Evolutionary conservation across 2,113 vertebrate genomes (phyloP).

Genomic region (Pteropus alecto): DNA sequence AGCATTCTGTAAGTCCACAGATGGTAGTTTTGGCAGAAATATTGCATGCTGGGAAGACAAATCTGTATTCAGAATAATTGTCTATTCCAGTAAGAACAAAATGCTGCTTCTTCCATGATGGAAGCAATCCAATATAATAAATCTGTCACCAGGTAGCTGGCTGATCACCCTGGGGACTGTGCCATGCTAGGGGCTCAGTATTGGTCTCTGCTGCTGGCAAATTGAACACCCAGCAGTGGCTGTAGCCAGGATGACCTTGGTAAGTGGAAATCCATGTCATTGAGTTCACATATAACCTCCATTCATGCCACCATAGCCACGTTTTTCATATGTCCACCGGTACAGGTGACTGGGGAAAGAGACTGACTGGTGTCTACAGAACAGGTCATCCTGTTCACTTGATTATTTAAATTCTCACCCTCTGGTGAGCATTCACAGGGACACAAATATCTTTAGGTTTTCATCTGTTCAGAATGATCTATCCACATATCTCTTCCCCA

Average conservation of each 20-base stretch:
- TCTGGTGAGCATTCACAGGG: background rate
- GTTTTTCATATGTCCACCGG: background rate
- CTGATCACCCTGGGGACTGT: background rate
- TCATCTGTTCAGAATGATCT: background rate
- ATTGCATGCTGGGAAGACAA: constrained; percentile 9
- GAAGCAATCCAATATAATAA: background rate
- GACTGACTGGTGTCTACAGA: background rate
- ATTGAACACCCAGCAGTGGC: background rate
- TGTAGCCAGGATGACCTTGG: background rate
- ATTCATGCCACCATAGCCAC: background rate
- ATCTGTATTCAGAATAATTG: background rate
- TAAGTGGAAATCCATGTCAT: background rate
- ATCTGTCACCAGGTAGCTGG: background rate
- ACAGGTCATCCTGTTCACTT: background rate
- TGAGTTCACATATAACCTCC: background rate
- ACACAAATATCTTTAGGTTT: background rate
- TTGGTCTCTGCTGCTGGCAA: background rate
- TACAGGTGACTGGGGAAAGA: background rate
- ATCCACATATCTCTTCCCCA: background rate
- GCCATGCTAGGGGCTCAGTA: background rate
- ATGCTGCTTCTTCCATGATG: background rate
- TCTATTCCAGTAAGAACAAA: constrained; percentile 11
- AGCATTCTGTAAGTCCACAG: background rate
- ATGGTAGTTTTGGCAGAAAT: constrained; percentile 6
- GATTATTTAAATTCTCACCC: background rate